phyloP scores from a whole-genome alignment of 2,797 vertebrate species.

The Rhadinocentrus ornatus region DNA sequence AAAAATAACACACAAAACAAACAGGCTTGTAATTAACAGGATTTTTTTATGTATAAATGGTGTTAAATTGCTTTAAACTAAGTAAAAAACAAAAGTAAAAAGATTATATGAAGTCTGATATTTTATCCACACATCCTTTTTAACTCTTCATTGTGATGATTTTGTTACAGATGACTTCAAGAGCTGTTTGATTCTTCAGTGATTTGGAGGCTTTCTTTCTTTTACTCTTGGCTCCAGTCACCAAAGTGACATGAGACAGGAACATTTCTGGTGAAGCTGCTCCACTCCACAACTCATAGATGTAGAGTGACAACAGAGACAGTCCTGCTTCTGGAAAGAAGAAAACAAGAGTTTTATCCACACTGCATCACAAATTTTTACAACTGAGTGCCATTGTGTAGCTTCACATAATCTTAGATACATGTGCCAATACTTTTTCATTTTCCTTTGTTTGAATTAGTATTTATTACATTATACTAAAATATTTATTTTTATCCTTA shows the following conservation, averaged over 20 bases:
- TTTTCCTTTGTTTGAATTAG: neutral
- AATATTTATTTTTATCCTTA: neutral
- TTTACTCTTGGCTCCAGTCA: slow-evolving; percentile 52
- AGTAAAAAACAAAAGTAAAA: slow-evolving; percentile 7
- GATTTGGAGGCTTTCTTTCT: slow-evolving; percentile 41
- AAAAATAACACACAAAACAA: neutral
- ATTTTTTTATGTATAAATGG: slow-evolving; percentile 8
- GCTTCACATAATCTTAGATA: neutral
- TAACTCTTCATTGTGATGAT: slow-evolving; percentile 53
- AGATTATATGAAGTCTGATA: neutral
- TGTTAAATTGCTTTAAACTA: neutral
- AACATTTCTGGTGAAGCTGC: slow-evolving; percentile 73
- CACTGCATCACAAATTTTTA: neutral
- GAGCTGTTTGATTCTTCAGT: slow-evolving; percentile 8
- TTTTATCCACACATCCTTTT: neutral
- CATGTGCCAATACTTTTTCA: neutral
- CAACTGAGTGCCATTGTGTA: neutral
- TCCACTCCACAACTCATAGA: slow-evolving; percentile 82
- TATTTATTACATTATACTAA: neutral
- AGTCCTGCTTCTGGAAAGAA: slow-evolving; percentile 72
- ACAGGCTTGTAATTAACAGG: neutral
- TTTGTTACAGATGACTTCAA: slow-evolving; percentile 72
- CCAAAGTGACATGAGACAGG: slow-evolving; percentile 71
- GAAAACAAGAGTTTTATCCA: slow-evolving; percentile 21
- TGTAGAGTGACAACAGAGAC: slow-evolving; percentile 74